Conservation (phyloP, 2,113 vertebrate species). For the Falcunculus frontatus region DNA sequence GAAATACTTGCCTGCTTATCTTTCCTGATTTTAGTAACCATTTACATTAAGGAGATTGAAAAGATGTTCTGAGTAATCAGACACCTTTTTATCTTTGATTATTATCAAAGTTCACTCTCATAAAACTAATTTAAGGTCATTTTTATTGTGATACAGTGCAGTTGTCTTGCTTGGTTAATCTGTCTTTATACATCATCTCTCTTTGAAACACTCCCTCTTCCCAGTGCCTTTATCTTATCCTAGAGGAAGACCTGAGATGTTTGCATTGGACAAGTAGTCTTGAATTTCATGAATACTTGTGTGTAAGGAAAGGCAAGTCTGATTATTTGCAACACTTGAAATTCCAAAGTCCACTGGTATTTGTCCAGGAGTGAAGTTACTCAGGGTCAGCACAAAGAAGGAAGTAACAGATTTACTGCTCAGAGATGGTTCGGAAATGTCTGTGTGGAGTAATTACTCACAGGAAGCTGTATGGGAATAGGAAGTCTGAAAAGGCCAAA, state of each 20-base stretch:
- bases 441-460: background rate
- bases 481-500: background rate
- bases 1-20: background rate
- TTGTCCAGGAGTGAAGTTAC: constrained; percentile 20
- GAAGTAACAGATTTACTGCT: background rate
- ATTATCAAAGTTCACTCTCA: background rate
- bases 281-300: background rate
- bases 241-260: background rate
- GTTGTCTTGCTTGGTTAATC: background rate
- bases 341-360: constrained; percentile 10
- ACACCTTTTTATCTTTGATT: background rate
- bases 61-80: background rate
- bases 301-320: background rate
- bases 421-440: background rate
- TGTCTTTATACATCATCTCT: background rate
- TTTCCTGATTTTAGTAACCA: background rate
- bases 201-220: background rate
- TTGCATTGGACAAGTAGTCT: background rate
- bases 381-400: background rate
- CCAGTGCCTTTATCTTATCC: background rate
- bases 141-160: background rate
- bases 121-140: background rate
- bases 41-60: background rate
- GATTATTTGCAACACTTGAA: background rate
- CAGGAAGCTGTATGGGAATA: background rate